phyloP scores from a whole-genome alignment of 2,113 vertebrate genomes.

The Rhombomys opimus region DNA sequence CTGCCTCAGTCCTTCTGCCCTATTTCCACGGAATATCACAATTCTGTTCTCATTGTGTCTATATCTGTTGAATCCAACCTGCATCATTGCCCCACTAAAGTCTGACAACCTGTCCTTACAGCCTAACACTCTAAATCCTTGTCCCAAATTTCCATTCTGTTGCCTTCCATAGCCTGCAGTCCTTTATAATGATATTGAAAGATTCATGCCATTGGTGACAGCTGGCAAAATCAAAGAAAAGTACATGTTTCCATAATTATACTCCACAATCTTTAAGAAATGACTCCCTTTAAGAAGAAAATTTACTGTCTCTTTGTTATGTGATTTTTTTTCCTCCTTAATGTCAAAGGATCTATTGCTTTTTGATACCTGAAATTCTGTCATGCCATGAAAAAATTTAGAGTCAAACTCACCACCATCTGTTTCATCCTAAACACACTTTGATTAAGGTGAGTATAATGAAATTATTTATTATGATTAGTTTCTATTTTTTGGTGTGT shows the following conservation, averaged over 20 bases:
- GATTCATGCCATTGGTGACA: slow-evolving; percentile 36
- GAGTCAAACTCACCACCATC: not conserved
- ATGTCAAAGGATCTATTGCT: slow-evolving; percentile 7
- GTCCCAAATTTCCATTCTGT: slow-evolving; percentile 40
- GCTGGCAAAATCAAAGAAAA: slow-evolving; percentile 61
- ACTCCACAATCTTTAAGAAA: slow-evolving; percentile 23
- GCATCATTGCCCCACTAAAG: slow-evolving; percentile 1
- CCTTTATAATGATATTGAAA: slow-evolving; percentile 31
- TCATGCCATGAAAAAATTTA: not conserved
- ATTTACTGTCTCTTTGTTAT: not conserved
- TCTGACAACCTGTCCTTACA: slow-evolving; percentile 2
- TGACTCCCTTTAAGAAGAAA: not conserved
- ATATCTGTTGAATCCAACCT: not conserved
- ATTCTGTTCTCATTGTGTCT: slow-evolving; percentile 48
- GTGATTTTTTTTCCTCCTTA: not conserved
- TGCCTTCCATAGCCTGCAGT: slow-evolving; percentile 1
- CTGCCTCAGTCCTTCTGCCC: not conserved
- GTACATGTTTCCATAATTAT: slow-evolving; percentile 59
- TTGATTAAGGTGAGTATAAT: slow-evolving; percentile 29
- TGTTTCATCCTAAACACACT: not conserved
- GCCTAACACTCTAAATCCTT: not conserved
- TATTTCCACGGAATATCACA: not conserved
- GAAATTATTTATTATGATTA: not conserved
- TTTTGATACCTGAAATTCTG: slow-evolving; percentile 25
- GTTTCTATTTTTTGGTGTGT: not conserved